phyloP scores from a whole-genome alignment of 2,888 invertebrate species.

The Orchesella flavescens region DNA sequence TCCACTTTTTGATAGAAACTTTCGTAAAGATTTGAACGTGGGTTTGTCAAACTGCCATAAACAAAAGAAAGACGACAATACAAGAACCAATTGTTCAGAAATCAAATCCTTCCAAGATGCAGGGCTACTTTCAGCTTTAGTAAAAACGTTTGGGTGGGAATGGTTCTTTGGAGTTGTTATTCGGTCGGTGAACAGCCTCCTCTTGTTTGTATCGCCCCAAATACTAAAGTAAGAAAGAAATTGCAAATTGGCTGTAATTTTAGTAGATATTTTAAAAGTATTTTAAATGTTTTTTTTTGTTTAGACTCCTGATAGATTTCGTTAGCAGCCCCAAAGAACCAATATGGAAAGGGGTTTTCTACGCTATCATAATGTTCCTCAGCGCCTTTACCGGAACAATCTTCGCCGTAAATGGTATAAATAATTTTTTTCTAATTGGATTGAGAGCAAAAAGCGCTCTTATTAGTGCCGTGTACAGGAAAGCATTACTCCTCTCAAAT shows the following conservation, averaged over 20 bases:
- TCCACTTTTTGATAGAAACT: slow-evolving; percentile 74
- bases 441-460: slow-evolving; percentile 77
- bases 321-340: slow-evolving; percentile 73
- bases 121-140: slow-evolving; percentile 16
- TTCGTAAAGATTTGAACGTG: no score
- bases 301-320: slow-evolving; percentile 75
- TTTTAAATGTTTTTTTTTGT: slow-evolving; percentile 79
- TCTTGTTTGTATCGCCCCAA: slow-evolving; percentile 93
- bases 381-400: slow-evolving; percentile 77
- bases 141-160: slow-evolving; percentile 36
- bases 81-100: not conserved
- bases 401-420: slow-evolving; percentile 77
- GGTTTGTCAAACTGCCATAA: no score
- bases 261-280: no score
- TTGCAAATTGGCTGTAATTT: slow-evolving; percentile 82
- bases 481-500: slow-evolving; percentile 73
- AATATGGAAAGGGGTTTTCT: slow-evolving; percentile 79
- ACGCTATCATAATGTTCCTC: slow-evolving; percentile 76
- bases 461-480: slow-evolving; percentile 78
- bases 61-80: not conserved
- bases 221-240: slow-evolving; percentile 87
- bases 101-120: slow-evolving; percentile 3
- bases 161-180: slow-evolving; percentile 31
- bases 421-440: slow-evolving; percentile 77
- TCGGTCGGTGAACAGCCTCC: slow-evolving; percentile 77